phyloP scores from a whole-genome alignment of 2,888 invertebrate species.

The Emesis russula region DNA sequence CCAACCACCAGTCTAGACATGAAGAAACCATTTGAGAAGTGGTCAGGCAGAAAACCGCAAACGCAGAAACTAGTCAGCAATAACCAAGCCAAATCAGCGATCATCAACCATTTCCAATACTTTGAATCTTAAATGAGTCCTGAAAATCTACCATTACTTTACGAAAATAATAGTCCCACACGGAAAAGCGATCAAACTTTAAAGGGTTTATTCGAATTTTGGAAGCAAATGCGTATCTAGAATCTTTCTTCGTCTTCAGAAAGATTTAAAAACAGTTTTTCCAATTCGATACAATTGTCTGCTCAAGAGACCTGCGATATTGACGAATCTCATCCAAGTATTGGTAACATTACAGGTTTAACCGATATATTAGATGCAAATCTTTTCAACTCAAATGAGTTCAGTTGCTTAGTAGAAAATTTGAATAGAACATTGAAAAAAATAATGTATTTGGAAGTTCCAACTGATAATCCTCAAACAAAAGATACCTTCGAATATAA shows the following conservation, averaged over 20 bases:
- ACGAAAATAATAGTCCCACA: neutral
- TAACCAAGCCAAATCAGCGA: slow-evolving; percentile 6
- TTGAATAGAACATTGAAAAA: neutral
- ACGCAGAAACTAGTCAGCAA: slow-evolving; percentile 5
- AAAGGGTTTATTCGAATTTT: neutral
- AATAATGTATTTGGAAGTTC: slow-evolving; percentile 1
- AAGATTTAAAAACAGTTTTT: neutral
- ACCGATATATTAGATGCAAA: neutral
- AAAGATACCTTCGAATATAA: too few relatives aligned
- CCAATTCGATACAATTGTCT: slow-evolving; percentile 2
- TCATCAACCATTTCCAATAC: slow-evolving; percentile 3
- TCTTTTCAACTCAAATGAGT: too few relatives aligned
- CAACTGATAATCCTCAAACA: neutral
- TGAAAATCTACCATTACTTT: slow-evolving; percentile 5
- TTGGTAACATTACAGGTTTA: slow-evolving; percentile 1
- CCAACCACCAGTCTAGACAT: too few relatives aligned
- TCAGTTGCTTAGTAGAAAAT: slow-evolving; percentile 1
- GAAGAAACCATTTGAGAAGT: too few relatives aligned
- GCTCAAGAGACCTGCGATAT: slow-evolving; percentile 12
- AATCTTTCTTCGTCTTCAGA: neutral
- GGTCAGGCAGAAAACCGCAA: too few relatives aligned
- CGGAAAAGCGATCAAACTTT: neutral
- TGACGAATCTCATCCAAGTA: neutral
- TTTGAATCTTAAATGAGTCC: neutral
- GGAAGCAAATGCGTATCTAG: slow-evolving; percentile 2